phyloP scores from a whole-genome alignment of 1,140 invertebrate species.

The Drosophila erecta region DNA sequence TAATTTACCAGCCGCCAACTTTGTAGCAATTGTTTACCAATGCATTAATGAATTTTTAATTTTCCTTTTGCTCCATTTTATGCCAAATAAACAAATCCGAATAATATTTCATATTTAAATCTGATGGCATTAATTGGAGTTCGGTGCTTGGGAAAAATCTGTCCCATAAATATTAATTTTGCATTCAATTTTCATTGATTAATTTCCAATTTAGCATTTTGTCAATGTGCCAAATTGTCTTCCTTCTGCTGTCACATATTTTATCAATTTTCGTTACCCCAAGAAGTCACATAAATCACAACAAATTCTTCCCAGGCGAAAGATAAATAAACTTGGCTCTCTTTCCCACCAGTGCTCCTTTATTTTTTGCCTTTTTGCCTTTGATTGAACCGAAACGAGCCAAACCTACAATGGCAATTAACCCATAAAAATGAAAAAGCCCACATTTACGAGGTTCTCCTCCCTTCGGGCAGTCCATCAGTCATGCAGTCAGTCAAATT shows the following conservation, averaged over 20 bases:
- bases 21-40: conserved; percentile 20
- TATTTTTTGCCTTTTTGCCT: conserved; percentile 62
- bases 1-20: conserved; percentile 7
- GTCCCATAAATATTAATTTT: conserved; percentile 75
- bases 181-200: conserved; percentile 62
- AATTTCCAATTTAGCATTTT: conserved; percentile 71
- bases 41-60: conserved; percentile 17
- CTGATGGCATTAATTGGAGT: conserved; percentile 65
- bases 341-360: not conserved
- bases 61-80: conserved; percentile 14
- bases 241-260: conserved; percentile 8
- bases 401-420: conserved; percentile 75
- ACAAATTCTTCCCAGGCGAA: conserved; percentile 14
- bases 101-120: conserved; percentile 46
- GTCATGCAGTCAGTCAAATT: conserved; percentile 58
- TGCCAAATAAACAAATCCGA: conserved; percentile 23
- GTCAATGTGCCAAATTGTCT: conserved; percentile 55
- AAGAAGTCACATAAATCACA: conserved; percentile 65
- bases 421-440: conserved; percentile 79
- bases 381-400: conserved; percentile 54
- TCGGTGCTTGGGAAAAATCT: conserved; percentile 26
- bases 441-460: conserved; percentile 63
- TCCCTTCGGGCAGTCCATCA: conserved; percentile 24
- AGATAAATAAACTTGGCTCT: conserved; percentile 58
- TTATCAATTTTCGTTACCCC: conserved; percentile 35